Evolutionary conservation across 2,113 vertebrate species (phyloP).

Genomic region (Nestor notabilis): DNA sequence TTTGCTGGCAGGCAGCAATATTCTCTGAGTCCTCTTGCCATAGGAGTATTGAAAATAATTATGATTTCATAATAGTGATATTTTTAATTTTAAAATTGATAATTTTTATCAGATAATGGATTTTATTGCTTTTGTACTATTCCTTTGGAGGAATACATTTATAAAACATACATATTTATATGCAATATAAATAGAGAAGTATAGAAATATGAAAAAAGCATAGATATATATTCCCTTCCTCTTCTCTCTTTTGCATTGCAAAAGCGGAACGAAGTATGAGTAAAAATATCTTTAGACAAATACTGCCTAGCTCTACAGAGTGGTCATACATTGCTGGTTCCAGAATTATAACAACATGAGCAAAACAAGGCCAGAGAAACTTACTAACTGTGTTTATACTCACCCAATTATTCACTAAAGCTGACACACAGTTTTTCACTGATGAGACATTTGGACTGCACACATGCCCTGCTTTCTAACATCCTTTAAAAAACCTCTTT

Average conservation of each 20-base stretch:
- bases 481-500: background rate
- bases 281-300: background rate
- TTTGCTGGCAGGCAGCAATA: background rate
- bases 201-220: background rate
- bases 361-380: background rate
- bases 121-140: background rate
- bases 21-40: background rate
- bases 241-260: constrained; percentile 18
- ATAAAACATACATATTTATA: background rate
- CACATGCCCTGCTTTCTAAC: background rate
- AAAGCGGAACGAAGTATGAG: background rate
- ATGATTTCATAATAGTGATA: background rate
- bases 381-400: background rate
- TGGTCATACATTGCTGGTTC: background rate
- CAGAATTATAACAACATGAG: background rate
- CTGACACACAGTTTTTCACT: background rate
- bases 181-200: background rate
- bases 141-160: background rate
- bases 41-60: background rate
- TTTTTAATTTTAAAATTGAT: background rate
- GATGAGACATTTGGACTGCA: background rate
- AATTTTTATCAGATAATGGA: background rate
- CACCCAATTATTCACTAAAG: background rate
- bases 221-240: background rate
- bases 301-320: background rate